Evolutionary conservation across 2,797 vertebrate genomes (phyloP), one percentile per base, ranked within the genome.

Genomic region (Rousettus madagascariensis): DNA sequence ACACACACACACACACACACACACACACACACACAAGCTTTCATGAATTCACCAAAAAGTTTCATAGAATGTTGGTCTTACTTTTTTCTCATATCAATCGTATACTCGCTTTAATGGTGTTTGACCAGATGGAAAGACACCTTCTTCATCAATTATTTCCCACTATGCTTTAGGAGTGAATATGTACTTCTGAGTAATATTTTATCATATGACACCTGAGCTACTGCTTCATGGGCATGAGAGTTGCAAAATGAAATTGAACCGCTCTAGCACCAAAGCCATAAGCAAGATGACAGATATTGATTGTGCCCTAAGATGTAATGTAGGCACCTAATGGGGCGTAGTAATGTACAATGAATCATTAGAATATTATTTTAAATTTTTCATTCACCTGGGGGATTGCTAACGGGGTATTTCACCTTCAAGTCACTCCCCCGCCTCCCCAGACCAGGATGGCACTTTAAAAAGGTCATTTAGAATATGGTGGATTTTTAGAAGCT

Each of bases 281-380:
- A 96, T 96, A 96, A 96, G 97, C 95, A 97, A 89, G 95, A 97
- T 97, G 97, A 97, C 97, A 97, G 97, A 95, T 97, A 97, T 95
- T 95, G 97, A 97, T 97, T 96, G 83, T 80, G 90, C 97, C 96
- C 96, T 94, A 92, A 97, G 94, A 97, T 94, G 95, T 97, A 97
- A 97, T 97, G 90, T 95, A 95, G 95, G 88, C 78, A 97, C 96
- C 96, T 97, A 97, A 97, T 97, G 97, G 96, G 95, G 96, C 82
- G 0, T 97, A 96, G 90, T 91, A 96, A 97, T 97, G 97, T 97
- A 97, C 96, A 96, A 98, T 97, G 97, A 98, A 98, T 98, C 97
- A 97, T 97, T 97, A 97, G 95, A 97, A 97, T 97, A 97, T 98
- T 96, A 97, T 97, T 97, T 97, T 96, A 97, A 98, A 97, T 96